phyloP scores from a whole-genome alignment of 53 echinoderm and acorn worm species.

The Arbacia lixula region DNA sequence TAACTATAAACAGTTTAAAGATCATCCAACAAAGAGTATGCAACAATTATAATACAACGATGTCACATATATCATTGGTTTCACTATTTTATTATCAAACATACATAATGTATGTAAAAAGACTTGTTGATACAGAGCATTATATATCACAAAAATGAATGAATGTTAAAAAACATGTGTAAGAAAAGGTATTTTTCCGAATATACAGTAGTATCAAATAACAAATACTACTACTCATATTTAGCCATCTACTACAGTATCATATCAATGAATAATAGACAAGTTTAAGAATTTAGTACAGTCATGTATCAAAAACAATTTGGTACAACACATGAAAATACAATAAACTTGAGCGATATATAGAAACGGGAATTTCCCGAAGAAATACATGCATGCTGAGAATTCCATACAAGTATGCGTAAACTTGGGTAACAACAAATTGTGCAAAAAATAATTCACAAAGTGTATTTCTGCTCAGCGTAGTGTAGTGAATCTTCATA shows the following conservation, averaged over 20 bases:
- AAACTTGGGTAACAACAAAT: slow-evolving; percentile 24
- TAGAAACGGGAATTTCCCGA: slow-evolving; percentile 10
- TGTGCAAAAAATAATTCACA: slow-evolving; percentile 25
- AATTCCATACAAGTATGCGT: slow-evolving; percentile 3
- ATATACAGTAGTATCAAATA: slow-evolving; percentile 8
- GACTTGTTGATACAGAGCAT: slow-evolving; percentile 18
- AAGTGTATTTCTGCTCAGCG: slow-evolving; percentile 24
- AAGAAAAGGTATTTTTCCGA: slow-evolving; percentile 9
- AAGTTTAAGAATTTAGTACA: slow-evolving; percentile 15
- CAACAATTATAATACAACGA: slow-evolving; percentile 9
- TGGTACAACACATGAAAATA: slow-evolving; percentile 14
- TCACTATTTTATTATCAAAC: slow-evolving; percentile 10
- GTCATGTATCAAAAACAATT: slow-evolving; percentile 10
- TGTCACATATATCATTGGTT: slow-evolving; percentile 13
- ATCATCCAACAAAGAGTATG: slow-evolving; percentile 18
- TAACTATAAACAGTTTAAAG: slow-evolving; percentile 18
- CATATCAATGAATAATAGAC: slow-evolving; percentile 8
- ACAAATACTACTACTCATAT: slow-evolving; percentile 9
- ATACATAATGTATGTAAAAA: slow-evolving; percentile 18
- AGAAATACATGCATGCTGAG: slow-evolving; percentile 8
- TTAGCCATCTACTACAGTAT: slow-evolving; percentile 18
- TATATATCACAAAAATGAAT: slow-evolving; percentile 12
- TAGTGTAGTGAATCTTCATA: slow-evolving; percentile 28
- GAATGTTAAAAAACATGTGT: neutral
- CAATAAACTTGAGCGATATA: slow-evolving; percentile 10